Evolutionary conservation across 2,797 vertebrate species (phyloP).

Genomic region (Chloroceryle inda): DNA sequence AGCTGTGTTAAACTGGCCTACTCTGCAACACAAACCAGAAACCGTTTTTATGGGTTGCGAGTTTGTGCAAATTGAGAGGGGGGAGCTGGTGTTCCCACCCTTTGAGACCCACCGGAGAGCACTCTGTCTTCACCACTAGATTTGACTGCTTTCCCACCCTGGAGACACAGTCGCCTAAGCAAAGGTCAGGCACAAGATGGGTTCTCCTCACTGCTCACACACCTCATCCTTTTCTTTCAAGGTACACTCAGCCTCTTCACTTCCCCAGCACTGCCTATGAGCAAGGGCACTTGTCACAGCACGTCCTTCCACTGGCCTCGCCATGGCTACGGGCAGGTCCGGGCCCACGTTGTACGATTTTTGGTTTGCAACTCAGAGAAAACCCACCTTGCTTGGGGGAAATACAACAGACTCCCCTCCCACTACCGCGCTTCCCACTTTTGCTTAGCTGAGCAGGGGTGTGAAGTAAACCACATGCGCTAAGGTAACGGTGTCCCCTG

Average conservation of each 20-base stretch:
- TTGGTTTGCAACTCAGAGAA: background rate
- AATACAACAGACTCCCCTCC: background rate
- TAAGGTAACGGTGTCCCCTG: rapidly evolving
- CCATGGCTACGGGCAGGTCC: too few species aligned
- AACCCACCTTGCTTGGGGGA: background rate
- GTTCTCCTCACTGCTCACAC: rapidly evolving
- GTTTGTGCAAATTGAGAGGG: background rate
- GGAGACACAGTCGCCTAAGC: background rate
- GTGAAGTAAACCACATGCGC: rapidly evolving
- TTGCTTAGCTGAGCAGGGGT: background rate
- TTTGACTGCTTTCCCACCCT: background rate
- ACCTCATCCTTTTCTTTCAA: background rate
- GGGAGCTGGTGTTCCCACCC: background rate
- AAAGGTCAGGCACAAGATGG: background rate
- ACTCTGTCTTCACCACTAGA: background rate
- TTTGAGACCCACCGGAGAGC: background rate
- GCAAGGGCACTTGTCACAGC: too few species aligned
- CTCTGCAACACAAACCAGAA: background rate
- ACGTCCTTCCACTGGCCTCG: too few species aligned
- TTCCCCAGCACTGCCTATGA: background rate
- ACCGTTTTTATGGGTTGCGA: rapidly evolving
- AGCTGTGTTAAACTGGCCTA: rapidly evolving
- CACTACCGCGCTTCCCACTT: rapidly evolving
- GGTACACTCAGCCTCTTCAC: rapidly evolving
- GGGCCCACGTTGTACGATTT: background rate